Percentiles rank a stretch among this genome's conserved stretches.
Evolutionary conservation across 2,888 invertebrate genomes (phyloP).

Genomic region (Drosophila borborema): DNA sequence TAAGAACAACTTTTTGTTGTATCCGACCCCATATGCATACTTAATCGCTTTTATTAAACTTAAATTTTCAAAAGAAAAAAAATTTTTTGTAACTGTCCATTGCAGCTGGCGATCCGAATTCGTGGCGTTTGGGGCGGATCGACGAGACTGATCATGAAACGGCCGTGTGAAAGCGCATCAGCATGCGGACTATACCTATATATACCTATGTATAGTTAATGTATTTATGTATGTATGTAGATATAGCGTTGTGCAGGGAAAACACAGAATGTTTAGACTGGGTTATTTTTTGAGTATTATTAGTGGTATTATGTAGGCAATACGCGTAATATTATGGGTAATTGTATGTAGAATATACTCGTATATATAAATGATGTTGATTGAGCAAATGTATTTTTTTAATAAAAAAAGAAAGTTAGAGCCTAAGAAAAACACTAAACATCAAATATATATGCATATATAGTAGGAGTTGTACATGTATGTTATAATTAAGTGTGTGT

Average conservation of each 20-base stretch:
- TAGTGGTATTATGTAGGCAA: conserved; percentile 76
- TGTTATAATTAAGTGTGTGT: conserved; percentile 8
- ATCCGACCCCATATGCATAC: not conserved
- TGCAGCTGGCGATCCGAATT: conserved; percentile 90
- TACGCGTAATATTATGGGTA: not conserved
- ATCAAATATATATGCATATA: not conserved
- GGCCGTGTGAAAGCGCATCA: conserved; percentile 88
- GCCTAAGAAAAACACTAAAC: conserved; percentile 43
- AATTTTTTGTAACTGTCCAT: conserved; percentile 18
- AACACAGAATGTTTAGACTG: conserved; percentile 73
- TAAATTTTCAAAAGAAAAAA: not conserved
- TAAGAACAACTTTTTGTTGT: conserved; percentile 5
- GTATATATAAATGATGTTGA: conserved; percentile 22
- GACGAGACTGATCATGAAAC: conserved; percentile 93
- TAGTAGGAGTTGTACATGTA: conserved; percentile 29
- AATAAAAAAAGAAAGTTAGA: conserved; percentile 43
- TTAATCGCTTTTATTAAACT: conserved; percentile 7
- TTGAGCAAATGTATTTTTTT: conserved; percentile 67
- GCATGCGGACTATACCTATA: conserved; percentile 14
- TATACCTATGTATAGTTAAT: conserved; percentile 7
- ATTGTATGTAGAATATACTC: not conserved
- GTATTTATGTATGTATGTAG: conserved; percentile 5
- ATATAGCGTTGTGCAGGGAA: conserved; percentile 9
- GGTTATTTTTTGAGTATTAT: conserved; percentile 77
- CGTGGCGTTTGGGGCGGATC: conserved; percentile 92